Percentiles rank a stretch among this genome's conserved stretches.
Conservation (phyloP, 2,797 vertebrate species). For the Rhodeus uyekii region DNA sequence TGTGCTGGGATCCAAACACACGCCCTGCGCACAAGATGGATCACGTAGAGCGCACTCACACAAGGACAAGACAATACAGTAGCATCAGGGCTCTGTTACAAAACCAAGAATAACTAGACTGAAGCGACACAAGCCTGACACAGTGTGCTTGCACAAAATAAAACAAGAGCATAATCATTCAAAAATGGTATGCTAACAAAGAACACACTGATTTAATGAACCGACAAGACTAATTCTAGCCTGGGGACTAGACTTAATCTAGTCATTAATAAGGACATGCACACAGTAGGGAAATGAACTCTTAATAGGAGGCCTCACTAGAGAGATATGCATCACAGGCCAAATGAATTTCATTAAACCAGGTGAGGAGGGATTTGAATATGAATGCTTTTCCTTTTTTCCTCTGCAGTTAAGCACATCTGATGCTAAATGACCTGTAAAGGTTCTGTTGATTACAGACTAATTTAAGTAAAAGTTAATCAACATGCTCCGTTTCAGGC, state of each 20-base stretch:
- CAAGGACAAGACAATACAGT: too few relatives aligned
- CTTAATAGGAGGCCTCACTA: constrained; percentile 39
- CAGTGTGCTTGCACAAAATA: constrained; percentile 30
- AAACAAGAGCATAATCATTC: constrained; percentile 16
- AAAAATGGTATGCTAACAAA: constrained; percentile 39
- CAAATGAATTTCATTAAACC: constrained; percentile 50
- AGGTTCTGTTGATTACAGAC: constrained; percentile 59
- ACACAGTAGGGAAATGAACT: constrained; percentile 42
- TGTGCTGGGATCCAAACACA: too few relatives aligned
- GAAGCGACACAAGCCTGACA: too few relatives aligned
- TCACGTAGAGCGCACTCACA: too few relatives aligned
- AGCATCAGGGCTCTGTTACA: too few relatives aligned
- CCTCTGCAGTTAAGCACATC: constrained; percentile 46
- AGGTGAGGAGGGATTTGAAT: constrained; percentile 42
- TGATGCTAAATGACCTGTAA: constrained; percentile 46
- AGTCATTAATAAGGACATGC: constrained; percentile 45
- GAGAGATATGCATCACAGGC: constrained; percentile 47
- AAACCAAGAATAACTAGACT: too few relatives aligned
- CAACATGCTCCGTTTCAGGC: constrained; percentile 56
- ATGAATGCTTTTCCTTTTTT: constrained; percentile 14
- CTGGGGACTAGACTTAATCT: constrained; percentile 29
- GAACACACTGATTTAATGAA: constrained; percentile 44
- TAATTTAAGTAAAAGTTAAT: constrained; percentile 58
- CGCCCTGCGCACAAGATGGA: too few relatives aligned
- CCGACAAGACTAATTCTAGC: constrained; percentile 36